These are phyloP conservation scores for Synergus umbraculus DNA, from an alignment of 2,888 invertebrate genomes.

Conservation along the genomic window DNA sequence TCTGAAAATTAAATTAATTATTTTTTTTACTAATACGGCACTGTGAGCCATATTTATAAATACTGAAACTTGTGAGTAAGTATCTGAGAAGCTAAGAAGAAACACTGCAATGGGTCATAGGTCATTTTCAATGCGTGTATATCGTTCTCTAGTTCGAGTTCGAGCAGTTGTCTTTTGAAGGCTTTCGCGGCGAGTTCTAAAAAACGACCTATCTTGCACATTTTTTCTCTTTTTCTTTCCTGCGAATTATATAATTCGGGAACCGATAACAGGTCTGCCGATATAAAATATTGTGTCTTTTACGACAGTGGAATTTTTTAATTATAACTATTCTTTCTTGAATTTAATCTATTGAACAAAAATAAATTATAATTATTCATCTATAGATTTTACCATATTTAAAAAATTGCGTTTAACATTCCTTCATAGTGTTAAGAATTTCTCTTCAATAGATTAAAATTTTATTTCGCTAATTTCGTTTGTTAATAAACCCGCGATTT, in stretches of 20 bases:
- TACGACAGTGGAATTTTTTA: neutral
- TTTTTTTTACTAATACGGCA: constrained; percentile 5
- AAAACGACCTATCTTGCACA: constrained; percentile 2
- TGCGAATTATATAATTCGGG: neutral
- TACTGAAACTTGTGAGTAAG: constrained; percentile 2
- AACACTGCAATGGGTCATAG: constrained; percentile 49
- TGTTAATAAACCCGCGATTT: neutral
- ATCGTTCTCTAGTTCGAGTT: constrained; percentile 46
- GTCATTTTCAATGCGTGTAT: constrained; percentile 52
- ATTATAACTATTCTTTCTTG: neutral
- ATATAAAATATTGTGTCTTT: neutral
- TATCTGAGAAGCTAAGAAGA: constrained; percentile 42
- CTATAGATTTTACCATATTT: neutral
- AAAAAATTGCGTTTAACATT: neutral
- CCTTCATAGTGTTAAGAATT: neutral
- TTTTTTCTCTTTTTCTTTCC: neutral
- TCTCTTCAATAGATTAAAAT: neutral
- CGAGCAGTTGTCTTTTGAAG: constrained; percentile 46
- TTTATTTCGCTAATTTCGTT: neutral
- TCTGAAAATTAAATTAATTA: neutral
- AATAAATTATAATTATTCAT: neutral
- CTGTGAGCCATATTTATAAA: constrained; percentile 16
- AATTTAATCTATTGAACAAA: neutral
- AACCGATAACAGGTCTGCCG: constrained; percentile 7
- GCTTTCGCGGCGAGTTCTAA: constrained; percentile 18